phyloP scores from a whole-genome alignment of 2,888 invertebrate species.

The Troilus luridus region DNA sequence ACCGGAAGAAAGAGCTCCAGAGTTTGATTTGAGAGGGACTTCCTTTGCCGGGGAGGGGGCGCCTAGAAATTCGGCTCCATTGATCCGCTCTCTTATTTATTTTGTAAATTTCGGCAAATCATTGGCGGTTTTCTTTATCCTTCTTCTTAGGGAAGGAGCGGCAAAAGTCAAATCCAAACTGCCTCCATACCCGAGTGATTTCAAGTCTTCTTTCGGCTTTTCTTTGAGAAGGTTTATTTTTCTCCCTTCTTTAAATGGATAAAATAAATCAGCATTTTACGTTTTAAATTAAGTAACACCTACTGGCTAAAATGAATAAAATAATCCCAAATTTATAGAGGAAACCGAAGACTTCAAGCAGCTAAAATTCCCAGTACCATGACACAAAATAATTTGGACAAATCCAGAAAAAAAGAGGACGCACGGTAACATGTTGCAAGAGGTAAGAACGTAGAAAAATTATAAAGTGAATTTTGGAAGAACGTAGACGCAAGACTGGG shows the following conservation, averaged over 20 bases:
- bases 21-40: conserved; percentile 49
- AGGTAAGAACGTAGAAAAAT: too few relatives aligned
- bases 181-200: background rate
- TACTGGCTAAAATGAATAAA: too few relatives aligned
- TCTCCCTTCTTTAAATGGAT: background rate
- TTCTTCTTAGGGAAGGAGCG: background rate
- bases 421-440: too few relatives aligned
- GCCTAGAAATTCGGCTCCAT: conserved; percentile 38
- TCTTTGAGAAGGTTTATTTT: background rate
- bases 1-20: background rate
- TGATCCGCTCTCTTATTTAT: conserved; percentile 28
- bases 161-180: conserved; percentile 26
- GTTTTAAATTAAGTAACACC: background rate
- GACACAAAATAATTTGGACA: too few relatives aligned
- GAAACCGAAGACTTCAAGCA: too few relatives aligned
- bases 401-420: too few relatives aligned
- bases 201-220: background rate
- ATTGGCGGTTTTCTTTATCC: conserved; percentile 21
- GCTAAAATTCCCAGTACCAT: too few relatives aligned
- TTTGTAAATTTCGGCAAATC: conserved; percentile 36
- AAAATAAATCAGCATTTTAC: background rate
- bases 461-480: too few relatives aligned
- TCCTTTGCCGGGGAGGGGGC: background rate
- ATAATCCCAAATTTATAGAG: too few relatives aligned
- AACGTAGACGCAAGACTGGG: too few relatives aligned